Conservation (phyloP, 92 coral and sea anemone species). For the Parazoanthus darwini region DNA sequence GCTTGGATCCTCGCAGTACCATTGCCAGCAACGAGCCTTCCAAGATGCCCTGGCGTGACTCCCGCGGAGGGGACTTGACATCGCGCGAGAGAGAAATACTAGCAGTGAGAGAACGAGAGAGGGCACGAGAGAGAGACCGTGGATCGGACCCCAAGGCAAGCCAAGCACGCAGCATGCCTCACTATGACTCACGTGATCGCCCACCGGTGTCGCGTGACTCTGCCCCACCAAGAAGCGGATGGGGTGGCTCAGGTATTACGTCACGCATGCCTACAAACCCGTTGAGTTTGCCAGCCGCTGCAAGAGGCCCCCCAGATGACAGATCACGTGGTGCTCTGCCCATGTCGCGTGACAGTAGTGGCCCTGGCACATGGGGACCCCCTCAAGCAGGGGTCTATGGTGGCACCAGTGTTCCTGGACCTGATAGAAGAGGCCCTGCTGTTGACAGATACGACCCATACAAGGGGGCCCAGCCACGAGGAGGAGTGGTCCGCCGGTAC, state of each 20-base stretch:
- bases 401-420: conserved; percentile 63
- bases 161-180: conserved; percentile 54
- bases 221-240: conserved; percentile 74
- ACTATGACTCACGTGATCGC: conserved; percentile 85
- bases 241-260: conserved; percentile 65
- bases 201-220: conserved; percentile 75
- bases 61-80: conserved; percentile 69
- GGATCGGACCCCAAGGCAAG: conserved; percentile 73
- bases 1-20: conserved; percentile 57
- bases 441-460: conserved; percentile 86
- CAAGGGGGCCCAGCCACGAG: conserved; percentile 78
- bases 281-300: conserved; percentile 54
- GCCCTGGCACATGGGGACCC: conserved; percentile 72
- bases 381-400: conserved; percentile 57
- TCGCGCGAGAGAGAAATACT: conserved; percentile 73
- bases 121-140: conserved; percentile 79
- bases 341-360: conserved; percentile 58
- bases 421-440: conserved; percentile 79
- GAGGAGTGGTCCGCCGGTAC: conserved; percentile 73
- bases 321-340: conserved; percentile 73
- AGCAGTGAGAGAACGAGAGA: conserved; percentile 78
- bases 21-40: conserved; percentile 58
- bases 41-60: conserved; percentile 81
- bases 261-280: conserved; percentile 62
- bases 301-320: conserved; percentile 67